Evolutionary conservation across 2,113 vertebrate genomes (phyloP).

Genomic region (Gobio gobio): DNA sequence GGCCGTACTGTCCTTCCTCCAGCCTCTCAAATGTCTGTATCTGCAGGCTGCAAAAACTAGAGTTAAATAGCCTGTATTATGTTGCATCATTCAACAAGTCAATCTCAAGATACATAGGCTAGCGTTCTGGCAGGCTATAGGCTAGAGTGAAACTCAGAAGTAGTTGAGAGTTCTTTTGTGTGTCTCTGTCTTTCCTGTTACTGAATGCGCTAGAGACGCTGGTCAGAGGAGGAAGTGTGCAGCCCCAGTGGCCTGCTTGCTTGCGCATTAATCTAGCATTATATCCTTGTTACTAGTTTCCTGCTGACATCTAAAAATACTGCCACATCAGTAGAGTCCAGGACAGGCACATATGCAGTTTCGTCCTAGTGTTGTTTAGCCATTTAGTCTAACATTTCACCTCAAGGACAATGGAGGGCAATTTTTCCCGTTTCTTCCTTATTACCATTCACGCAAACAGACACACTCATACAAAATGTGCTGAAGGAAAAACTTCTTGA

Average conservation of each 20-base stretch:
- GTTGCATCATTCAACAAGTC: background rate
- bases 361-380: background rate
- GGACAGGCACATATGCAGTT: background rate
- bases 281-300: constrained; percentile 16
- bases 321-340: background rate
- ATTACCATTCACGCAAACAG: too few relatives aligned
- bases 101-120: background rate
- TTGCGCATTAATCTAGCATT: constrained; percentile 5
- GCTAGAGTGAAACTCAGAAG: background rate
- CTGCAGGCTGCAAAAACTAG: background rate
- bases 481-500: too few relatives aligned
- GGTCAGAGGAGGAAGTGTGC: constrained; percentile 55
- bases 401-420: background rate
- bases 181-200: constrained; percentile 44
- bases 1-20: background rate
- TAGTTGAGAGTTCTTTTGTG: constrained; percentile 24
- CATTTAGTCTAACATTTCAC: background rate
- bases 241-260: constrained; percentile 30
- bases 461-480: too few relatives aligned
- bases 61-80: background rate
- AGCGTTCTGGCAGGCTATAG: background rate
- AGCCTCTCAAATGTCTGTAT: background rate
- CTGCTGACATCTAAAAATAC: constrained; percentile 41
- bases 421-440: background rate
- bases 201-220: constrained; percentile 3